Conservation (phyloP, 2,797 vertebrate species). For the Bradypus variegatus region DNA sequence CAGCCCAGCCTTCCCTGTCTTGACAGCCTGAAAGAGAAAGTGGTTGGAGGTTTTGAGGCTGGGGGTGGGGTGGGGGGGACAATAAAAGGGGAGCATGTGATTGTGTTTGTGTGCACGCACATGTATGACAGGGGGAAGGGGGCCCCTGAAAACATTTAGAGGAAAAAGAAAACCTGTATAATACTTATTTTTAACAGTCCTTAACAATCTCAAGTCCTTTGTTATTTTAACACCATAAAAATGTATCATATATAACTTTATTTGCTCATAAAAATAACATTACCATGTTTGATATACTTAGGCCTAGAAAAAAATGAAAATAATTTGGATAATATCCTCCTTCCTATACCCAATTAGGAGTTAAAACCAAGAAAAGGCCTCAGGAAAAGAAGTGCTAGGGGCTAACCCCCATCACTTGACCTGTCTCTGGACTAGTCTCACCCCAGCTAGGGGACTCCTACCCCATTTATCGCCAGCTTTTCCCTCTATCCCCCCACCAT, state of each 20-base stretch:
- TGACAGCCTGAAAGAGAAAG: neutral
- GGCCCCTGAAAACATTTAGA: neutral
- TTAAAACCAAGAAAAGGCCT: slow-evolving; percentile 2
- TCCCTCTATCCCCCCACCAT: neutral
- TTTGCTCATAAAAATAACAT: slow-evolving; percentile 7
- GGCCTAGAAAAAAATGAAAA: slow-evolving; percentile 36
- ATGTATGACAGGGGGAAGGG: neutral
- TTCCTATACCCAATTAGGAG: neutral
- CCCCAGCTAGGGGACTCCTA: neutral
- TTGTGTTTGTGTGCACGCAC: neutral
- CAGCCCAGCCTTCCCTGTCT: neutral
- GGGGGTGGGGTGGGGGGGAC: neutral
- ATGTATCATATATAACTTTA: neutral
- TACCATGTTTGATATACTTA: slow-evolving; percentile 40
- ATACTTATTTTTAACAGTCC: slow-evolving; percentile 15
- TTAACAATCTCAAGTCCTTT: slow-evolving; percentile 16
- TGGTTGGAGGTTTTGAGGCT: neutral
- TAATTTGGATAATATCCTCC: neutral
- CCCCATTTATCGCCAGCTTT: neutral
- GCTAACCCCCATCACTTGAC: neutral
- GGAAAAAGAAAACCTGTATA: neutral
- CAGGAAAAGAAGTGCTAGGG: neutral
- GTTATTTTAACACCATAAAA: slow-evolving; percentile 31
- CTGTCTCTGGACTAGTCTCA: neutral
- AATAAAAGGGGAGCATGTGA: neutral